Conservation (phyloP, 2,888 invertebrate species). For the Disparrhopalites patrizii region DNA sequence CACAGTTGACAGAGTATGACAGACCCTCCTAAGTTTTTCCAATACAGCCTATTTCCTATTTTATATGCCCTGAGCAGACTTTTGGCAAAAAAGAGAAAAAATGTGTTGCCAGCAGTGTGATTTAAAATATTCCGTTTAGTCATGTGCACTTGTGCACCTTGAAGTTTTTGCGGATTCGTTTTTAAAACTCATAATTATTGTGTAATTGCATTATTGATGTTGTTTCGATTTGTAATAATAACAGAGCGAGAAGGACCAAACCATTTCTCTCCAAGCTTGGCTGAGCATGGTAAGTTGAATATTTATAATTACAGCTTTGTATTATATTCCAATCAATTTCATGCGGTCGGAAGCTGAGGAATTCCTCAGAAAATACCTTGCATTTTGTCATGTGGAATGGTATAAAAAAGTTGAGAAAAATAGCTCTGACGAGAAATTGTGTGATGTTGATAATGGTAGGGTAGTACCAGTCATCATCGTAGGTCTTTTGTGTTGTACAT, state of each 20-base stretch:
- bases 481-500: neutral
- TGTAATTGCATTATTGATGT: neutral
- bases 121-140: too few species aligned
- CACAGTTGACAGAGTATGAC: too few species aligned
- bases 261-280: slow-evolving; percentile 11
- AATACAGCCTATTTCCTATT: too few species aligned
- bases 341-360: neutral
- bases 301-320: neutral
- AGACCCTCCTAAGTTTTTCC: too few species aligned
- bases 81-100: too few species aligned
- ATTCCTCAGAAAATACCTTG: neutral
- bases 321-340: slow-evolving; percentile 6
- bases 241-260: slow-evolving; percentile 23
- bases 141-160: too few species aligned
- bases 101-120: too few species aligned
- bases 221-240: neutral
- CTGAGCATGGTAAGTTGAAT: slow-evolving; percentile 21
- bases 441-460: too few species aligned
- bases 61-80: too few species aligned
- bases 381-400: neutral
- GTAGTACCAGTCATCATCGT: neutral
- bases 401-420: neutral
- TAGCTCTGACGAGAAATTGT: neutral
- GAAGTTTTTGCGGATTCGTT: too few species aligned
- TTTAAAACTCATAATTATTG: too few species aligned